phyloP scores from a whole-genome alignment of 1,140 invertebrate species.

The Bombus fervidus region DNA sequence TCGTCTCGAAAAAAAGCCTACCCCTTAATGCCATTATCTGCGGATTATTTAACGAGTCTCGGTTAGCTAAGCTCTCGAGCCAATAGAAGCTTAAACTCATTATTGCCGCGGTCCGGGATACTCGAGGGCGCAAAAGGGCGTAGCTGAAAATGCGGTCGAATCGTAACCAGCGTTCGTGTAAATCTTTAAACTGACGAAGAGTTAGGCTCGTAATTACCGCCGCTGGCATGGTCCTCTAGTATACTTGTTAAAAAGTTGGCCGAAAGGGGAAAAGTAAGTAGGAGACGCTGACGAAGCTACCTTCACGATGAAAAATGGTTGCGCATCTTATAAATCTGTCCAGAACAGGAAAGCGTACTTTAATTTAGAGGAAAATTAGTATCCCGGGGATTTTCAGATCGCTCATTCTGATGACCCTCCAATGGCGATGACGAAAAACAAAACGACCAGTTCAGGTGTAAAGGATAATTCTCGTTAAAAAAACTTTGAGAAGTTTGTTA shows the following conservation, averaged over 20 bases:
- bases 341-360: neutral
- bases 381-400: neutral
- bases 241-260: conserved; percentile 7
- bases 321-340: neutral
- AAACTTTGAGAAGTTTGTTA: neutral
- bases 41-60: conserved; percentile 11
- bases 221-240: neutral
- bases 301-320: neutral
- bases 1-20: neutral
- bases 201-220: conserved; percentile 3
- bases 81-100: conserved; percentile 29
- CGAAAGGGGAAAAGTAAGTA: neutral
- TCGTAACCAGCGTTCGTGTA: neutral
- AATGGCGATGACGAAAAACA: neutral
- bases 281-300: neutral
- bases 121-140: conserved; percentile 1
- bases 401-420: neutral
- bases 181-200: conserved; percentile 16
- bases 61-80: conserved; percentile 14
- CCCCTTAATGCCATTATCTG: neutral
- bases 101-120: neutral
- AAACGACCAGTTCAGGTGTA: neutral
- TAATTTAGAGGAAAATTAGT: neutral
- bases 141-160: neutral
- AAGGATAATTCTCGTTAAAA: neutral